Evolutionary conservation across 2,888 invertebrate genomes (phyloP), one percentile per base, ranked within the genome.

Genomic region (Gonocerus acuteangulatus): DNA sequence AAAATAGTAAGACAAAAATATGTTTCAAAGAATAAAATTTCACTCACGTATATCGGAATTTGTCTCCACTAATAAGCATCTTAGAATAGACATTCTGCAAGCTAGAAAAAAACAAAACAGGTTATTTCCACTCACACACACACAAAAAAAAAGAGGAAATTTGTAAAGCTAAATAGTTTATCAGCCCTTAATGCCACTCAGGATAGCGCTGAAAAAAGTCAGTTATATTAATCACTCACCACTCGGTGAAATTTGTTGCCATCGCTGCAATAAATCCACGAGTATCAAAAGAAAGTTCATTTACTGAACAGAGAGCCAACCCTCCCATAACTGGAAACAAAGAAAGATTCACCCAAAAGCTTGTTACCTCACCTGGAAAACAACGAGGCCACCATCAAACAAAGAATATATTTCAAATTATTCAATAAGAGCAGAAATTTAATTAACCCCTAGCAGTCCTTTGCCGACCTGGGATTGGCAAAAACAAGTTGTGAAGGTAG

Each of bases 11-110:
- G n/a, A 4, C 15, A 11, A 4, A n/a, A 45, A 19, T 9, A 27
- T 6, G n/a, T n/a, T n/a, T 27, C 9, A 27, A 19, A 9, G 27
- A 4, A 9, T 4, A 27, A 27, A 27, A 39, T 23, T n/a, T 15
- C 58, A 80, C 82, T 80, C 77, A 86, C 86, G 84, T 85, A 70
- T 84, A 86, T 74, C 81, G 83, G 71, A 83, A 84, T 71, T 82
- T 82, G 71, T 85, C 85, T 51, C 84, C 84, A 71, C 85, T 85
- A 65, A 87, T 83, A 48, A 86, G 76, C 81, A 86, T 82, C 74
- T 87, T 87, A 1, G 86, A 86, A 73, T 85, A 86, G 49, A 87
- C 87, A 75, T 87, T 87, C 72, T 87, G 87, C 71, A 86, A 76
- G 75, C 87, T 80, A 72, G 64, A 75, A 74, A 52, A 66, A 62